Base-by-base conservation (phyloP, 2,113 vertebrate genomes). In the Aleadryas rufinucha region DNA sequence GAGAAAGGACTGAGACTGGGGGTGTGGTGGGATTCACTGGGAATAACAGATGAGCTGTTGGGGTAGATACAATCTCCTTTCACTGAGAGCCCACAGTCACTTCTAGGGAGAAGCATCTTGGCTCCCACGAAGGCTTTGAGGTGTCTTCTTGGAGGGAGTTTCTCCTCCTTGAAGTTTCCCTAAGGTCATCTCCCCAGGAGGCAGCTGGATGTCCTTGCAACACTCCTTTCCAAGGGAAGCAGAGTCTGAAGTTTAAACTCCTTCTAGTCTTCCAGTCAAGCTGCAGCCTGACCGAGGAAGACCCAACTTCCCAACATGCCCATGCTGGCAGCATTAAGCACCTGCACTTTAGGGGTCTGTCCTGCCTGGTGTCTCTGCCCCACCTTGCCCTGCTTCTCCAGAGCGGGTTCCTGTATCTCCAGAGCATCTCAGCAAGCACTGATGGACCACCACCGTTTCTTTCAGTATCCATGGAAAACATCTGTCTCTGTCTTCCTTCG, bases 331-430 rank as follows among this genome's bases (percentile, higher is more conserved):
- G 61, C 53, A 82, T 89, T 91, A 93, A 97, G 97, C 97, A 97
- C 95, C 94, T 92, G 96, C 96, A 97, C 97, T 97, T 97, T 97
- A 97, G 78, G 76, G 72, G 28, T 88, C 89, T 93, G 65, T 85
- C 77, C 57, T 84, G 71, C 82, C 90, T 93, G 76, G 44, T 84
- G 85, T 92, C 57, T 88, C 42, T 89, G 71, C 65, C 80, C 37
- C 57, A 65, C 41, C 42, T 84, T 6, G 1, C 28, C 61, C 35
- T 80, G 47, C 79, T 80, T 65, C 50, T 87, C 83, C n/a, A 35
- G 75, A 86, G 64, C 6, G 10, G 53, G 45, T 84, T 91, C 41
- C 68, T 76, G 30, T 56, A 20, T 70, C 30, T 83, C 83, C 39
- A 83, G 88, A 78, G 19, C 77, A 70, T 90, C 76, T 90, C 52